Conservation (phyloP, 2,113 vertebrate genomes). For the Hipposideros armiger region DNA sequence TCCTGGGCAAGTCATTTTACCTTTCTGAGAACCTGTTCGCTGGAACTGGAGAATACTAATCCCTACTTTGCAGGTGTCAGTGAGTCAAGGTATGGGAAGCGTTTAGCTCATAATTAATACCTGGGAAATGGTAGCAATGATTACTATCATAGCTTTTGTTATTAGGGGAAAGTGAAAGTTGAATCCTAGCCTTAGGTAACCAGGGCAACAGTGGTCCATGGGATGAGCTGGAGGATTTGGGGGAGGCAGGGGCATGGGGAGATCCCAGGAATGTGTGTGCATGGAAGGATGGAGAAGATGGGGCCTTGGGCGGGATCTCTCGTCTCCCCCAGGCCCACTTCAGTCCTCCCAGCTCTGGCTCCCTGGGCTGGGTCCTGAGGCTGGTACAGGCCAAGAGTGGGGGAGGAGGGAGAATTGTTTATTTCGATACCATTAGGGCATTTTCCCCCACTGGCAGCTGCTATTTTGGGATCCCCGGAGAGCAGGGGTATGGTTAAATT, state of each 20-base stretch:
- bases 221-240: background rate
- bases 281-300: background rate
- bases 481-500: conserved; percentile 83
- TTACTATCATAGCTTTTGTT: background rate
- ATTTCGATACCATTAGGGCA: conserved; percentile 75
- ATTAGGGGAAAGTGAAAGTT: conserved; percentile 60
- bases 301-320: background rate
- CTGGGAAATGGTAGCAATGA: background rate
- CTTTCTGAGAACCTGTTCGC: background rate
- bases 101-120: background rate
- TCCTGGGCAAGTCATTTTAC: conserved; percentile 7
- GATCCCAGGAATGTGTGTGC: background rate
- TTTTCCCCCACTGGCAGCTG: conserved; percentile 67
- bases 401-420: conserved; percentile 58
- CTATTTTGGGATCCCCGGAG: conserved; percentile 80
- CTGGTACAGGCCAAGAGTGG: background rate
- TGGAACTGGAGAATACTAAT: background rate
- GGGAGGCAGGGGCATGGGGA: background rate
- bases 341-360: background rate
- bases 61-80: background rate
- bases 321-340: background rate
- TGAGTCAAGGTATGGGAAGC: background rate
- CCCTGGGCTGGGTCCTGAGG: conserved; percentile 27
- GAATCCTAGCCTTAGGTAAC: background rate
- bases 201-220: background rate